phyloP scores from a whole-genome alignment of 2,888 invertebrate species.

The Cheiracanthium punctorium region DNA sequence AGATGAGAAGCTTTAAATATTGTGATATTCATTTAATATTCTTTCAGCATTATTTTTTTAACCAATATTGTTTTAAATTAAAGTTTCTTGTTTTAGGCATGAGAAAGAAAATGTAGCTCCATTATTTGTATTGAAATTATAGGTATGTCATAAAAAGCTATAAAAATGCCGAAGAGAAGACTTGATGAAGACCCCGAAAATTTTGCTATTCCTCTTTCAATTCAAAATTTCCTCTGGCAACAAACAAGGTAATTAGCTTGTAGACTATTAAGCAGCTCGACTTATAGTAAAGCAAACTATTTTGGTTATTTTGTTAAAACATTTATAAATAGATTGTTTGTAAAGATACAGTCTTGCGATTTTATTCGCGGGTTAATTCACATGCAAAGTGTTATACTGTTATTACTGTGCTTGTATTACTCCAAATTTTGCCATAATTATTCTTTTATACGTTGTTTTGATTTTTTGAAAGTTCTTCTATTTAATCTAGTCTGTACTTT shows the following conservation, averaged over 20 bases:
- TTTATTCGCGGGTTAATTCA: background rate
- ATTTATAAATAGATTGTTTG: background rate
- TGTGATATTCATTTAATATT: background rate
- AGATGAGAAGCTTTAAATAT: background rate
- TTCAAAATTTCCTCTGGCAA: conserved; percentile 97
- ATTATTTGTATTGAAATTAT: background rate
- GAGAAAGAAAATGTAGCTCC: background rate
- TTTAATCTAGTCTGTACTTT: too few relatives aligned
- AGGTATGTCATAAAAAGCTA: background rate
- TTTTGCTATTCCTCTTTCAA: conserved; percentile 91
- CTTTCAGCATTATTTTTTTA: background rate
- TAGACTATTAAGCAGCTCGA: conserved; percentile 13
- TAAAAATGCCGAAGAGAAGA: conserved; percentile 59
- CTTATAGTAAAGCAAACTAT: conserved; percentile 71
- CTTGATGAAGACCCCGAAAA: conserved; percentile 58
- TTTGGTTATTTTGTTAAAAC: background rate
- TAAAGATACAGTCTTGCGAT: background rate
- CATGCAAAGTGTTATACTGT: too few relatives aligned
- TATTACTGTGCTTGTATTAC: too few relatives aligned
- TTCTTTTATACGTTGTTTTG: too few relatives aligned
- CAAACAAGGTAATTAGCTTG: conserved; percentile 84
- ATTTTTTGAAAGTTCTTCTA: too few relatives aligned
- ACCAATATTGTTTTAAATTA: background rate
- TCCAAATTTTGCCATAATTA: too few relatives aligned
- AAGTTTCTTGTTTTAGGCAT: background rate